Conservation (phyloP, 2,797 vertebrate species). For the Microcaecilia unicolor region DNA sequence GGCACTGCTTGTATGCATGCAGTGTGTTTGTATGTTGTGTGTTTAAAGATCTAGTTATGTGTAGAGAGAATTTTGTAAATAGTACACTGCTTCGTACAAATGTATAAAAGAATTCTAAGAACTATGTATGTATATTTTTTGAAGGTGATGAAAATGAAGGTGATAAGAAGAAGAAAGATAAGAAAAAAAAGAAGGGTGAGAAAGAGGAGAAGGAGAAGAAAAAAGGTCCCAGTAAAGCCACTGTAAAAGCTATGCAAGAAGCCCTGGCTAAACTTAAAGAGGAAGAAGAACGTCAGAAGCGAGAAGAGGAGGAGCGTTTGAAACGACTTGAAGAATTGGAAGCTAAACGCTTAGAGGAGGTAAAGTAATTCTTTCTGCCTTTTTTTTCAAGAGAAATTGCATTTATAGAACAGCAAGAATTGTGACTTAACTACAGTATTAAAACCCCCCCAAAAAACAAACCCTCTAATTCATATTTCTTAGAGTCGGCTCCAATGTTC, state of each 20-base stretch:
- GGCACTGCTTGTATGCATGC: too few relatives aligned
- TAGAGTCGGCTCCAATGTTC: too few relatives aligned
- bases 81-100: too few relatives aligned
- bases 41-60: background rate
- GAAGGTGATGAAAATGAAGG: slow-evolving; percentile 73
- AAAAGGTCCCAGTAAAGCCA: slow-evolving; percentile 92
- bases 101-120: too few relatives aligned
- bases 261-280: slow-evolving; percentile 88
- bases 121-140: too few relatives aligned
- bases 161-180: slow-evolving; percentile 90
- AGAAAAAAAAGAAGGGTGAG: slow-evolving; percentile 88
- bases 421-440: too few relatives aligned
- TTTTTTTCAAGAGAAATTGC: background rate
- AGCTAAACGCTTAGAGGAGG: slow-evolving; percentile 83
- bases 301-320: slow-evolving; percentile 78
- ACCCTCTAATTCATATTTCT: too few relatives aligned
- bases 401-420: too few relatives aligned
- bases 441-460: too few relatives aligned
- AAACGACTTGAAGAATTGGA: slow-evolving; percentile 77
- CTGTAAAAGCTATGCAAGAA: slow-evolving; percentile 96
- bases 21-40: background rate
- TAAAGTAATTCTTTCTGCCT: slow-evolving; percentile 23
- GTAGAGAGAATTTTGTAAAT: too few relatives aligned
- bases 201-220: slow-evolving; percentile 84
- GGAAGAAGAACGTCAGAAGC: slow-evolving; percentile 67